Percentiles rank a stretch among this genome's conserved stretches.
Conservation (phyloP, 2,113 vertebrate genomes). For the Vicugna pacos region DNA sequence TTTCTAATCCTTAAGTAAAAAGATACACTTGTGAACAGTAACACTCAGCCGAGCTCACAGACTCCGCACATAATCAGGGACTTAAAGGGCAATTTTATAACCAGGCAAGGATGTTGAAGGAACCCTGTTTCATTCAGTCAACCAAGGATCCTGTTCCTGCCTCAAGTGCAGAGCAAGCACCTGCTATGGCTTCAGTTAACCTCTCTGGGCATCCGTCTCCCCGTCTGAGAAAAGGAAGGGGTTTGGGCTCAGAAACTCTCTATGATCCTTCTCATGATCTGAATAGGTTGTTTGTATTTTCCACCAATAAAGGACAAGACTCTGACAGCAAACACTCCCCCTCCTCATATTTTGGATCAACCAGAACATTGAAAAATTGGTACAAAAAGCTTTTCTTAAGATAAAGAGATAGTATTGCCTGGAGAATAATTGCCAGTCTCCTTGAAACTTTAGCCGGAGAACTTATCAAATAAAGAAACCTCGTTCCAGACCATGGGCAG, state of each 20-base stretch:
- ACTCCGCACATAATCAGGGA: not conserved
- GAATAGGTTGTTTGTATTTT: not conserved
- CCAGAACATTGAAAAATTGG: conserved; percentile 1
- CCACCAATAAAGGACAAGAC: not conserved
- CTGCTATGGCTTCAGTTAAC: not conserved
- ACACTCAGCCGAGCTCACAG: not conserved
- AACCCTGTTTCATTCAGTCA: conserved; percentile 16
- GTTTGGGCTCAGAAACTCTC: not conserved
- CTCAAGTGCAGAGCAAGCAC: not conserved
- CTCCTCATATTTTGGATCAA: not conserved
- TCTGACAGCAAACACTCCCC: not conserved
- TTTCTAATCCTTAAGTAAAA: conserved; percentile 70
- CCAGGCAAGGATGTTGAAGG: not conserved
- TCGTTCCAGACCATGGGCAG: not conserved
- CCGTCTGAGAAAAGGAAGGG: conserved; percentile 1
- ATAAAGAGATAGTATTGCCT: conserved; percentile 59
- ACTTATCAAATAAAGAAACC: conserved; percentile 64
- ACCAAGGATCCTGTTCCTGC: not conserved
- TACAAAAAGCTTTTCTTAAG: conserved; percentile 48
- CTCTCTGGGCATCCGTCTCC: conserved; percentile 8
- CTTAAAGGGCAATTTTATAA: conserved; percentile 45
- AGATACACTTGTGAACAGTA: conserved; percentile 72
- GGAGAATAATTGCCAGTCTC: not conserved
- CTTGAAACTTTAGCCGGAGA: conserved; percentile 62
- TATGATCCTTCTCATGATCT: not conserved